Base-by-base conservation (phyloP, 92 coral and sea anemone species). In the Blastomussa wellsi region DNA sequence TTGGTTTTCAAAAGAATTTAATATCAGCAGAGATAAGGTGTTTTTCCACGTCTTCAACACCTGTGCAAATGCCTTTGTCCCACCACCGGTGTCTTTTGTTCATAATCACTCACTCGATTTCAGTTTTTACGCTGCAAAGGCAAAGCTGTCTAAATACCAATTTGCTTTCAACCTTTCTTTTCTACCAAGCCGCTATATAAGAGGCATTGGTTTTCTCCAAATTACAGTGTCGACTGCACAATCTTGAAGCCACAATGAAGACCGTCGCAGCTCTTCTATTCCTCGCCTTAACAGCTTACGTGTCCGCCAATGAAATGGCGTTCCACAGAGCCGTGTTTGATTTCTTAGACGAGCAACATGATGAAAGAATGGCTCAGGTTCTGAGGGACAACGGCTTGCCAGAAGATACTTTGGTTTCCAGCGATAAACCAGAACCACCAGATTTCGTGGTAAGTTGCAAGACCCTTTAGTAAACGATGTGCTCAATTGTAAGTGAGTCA, bases 181-280 rank as follows among this genome's bases (percentile, higher is more conserved):
- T 80, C 74, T 28, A 39, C 22, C 41, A 53, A 47, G 17, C 32
- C 65, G 32, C 87, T 42, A 74, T 74, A 74, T 59, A 83, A 83
- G 60, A 37, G 3, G 33, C 48, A 16, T 20, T 59, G n/a, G 6
- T 31, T n/a, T 33, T 22, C 22, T 22, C 17, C 35, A 41, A 31
- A 60, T 11, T 60, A 74, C 87, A 74, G 62, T 73, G 87, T 74
- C 66, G 37, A 28, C 22, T 31, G 64, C 81, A 83, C 72, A 42
- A 74, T 42, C 80, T 59, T 29, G 44, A 75, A 83, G 81, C 38
- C 80, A 74, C 60, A 64, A 83, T 83, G 87, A 83, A 83, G 81
- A 74, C 80, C 11, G 16, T 83, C 64, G 41, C 29, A 83, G 74
- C 65, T 74, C 57, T 83, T n/a, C 32, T 83, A 36, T 31, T 83